These are phyloP conservation scores for Tenebrosternarchus preto DNA, from an alignment of 2,113 vertebrate genomes.

Conservation along the genomic window DNA sequence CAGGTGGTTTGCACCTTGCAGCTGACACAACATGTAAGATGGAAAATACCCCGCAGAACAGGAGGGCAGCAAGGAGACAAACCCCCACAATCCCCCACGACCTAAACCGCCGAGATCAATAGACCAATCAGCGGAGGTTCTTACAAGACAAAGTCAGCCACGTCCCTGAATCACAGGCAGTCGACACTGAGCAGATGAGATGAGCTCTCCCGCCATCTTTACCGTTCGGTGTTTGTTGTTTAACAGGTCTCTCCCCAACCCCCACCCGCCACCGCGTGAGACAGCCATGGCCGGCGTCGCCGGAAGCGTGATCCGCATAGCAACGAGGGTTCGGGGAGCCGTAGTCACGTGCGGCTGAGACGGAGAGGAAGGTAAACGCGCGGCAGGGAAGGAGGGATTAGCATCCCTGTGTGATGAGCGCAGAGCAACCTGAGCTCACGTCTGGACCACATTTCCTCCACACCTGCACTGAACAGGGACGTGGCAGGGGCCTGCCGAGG, in stretches of 20 bases:
- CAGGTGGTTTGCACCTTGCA: slow-evolving; percentile 43
- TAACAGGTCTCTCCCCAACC: slow-evolving; percentile 55
- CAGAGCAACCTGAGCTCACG: background rate
- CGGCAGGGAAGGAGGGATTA: background rate
- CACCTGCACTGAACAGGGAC: slow-evolving; percentile 36
- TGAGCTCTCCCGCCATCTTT: slow-evolving; percentile 27
- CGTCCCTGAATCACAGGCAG: background rate
- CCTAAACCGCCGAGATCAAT: too few relatives aligned
- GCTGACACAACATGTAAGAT: slow-evolving; percentile 47
- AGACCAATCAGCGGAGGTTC: too few relatives aligned
- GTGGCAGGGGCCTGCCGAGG: slow-evolving; percentile 13
- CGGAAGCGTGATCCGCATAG: slow-evolving; percentile 47
- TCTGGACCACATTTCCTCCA: slow-evolving; percentile 8
- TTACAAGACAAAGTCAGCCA: background rate
- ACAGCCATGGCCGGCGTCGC: slow-evolving; percentile 8
- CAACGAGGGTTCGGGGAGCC: background rate
- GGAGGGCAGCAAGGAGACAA: slow-evolving; percentile 28
- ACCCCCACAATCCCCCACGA: background rate
- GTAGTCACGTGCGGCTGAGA: background rate
- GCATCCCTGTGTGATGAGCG: background rate
- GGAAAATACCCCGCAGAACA: slow-evolving; percentile 38
- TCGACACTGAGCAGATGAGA: too few relatives aligned
- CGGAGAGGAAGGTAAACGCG: background rate
- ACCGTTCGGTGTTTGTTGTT: slow-evolving; percentile 69
- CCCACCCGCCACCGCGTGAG: too few relatives aligned